Base-by-base conservation (phyloP, 2,888 invertebrate genomes). In the Drosophila sordidula region DNA sequence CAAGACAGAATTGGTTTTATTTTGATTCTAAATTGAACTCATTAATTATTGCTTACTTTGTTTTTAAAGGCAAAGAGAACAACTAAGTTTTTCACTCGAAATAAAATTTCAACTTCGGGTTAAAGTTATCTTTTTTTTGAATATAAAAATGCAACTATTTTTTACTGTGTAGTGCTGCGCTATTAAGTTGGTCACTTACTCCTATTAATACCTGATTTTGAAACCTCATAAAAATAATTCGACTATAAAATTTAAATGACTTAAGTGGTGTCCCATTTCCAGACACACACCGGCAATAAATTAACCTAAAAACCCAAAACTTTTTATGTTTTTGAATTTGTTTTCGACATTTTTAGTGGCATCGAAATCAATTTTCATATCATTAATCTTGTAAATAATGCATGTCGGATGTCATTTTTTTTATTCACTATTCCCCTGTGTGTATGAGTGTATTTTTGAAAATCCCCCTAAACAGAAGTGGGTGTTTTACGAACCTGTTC, bases 341-440 rank as follows among this genome's bases (percentile, higher is more conserved):
- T 76, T 56, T 85, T 83, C 79, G 85, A 89, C 89, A 80, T 81
- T 89, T 84, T 90, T 82, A 90, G 81, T 90, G 81, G 77, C 80
- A 88, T 86, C 83, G 80, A 89, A 91, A 89, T 90, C 88, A 90
- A 89, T 90, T 90, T 90, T 88, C 82, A 78, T 86, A 86, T 90
- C 90, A 78, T 90, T 90, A 91, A 90, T 89, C 90, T 83, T 73
- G 65, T 90, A 87, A 90, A 84, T 90, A 89, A 91, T 89, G 80
- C 79, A 73, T 87, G 80, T 84, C 79, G 75, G 71, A 80, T 78
- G 89, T 83, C 87, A 74, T 70, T 58, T 83, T 61, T 63, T 67
- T 64, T 69, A 55, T 82, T 65, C 42, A 50, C 61, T 65, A 67
- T 61, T 67, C 78, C 69, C 78, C 38, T 46, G 64, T 36, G 78